Conservation (phyloP, 2,888 invertebrate genomes). For the Tenthredo mesomela region DNA sequence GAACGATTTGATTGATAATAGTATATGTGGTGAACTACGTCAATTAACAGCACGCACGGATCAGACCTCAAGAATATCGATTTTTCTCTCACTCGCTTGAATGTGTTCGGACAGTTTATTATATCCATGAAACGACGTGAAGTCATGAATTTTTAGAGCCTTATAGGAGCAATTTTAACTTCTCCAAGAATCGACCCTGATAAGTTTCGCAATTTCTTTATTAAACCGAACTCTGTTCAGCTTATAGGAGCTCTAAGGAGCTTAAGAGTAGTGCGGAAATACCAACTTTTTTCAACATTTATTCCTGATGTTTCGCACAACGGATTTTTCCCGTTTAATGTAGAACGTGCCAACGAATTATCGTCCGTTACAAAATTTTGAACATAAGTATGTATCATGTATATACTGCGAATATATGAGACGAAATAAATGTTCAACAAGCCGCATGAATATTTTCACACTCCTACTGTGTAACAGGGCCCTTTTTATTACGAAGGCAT, state of each 20-base stretch:
- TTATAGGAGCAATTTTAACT: not conserved
- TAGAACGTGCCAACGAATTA: not conserved
- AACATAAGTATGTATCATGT: not conserved
- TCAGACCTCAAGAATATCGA: constrained; percentile 6
- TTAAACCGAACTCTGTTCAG: not conserved
- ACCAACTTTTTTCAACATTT: not conserved
- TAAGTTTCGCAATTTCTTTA: not conserved
- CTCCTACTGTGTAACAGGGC: not conserved
- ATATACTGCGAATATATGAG: not conserved
- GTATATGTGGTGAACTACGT: not conserved
- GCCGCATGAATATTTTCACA: not conserved
- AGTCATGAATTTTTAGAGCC: not conserved
- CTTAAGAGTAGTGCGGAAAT: not conserved
- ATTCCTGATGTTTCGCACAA: no score
- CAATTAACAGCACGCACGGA: constrained; percentile 6
- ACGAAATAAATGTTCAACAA: not conserved
- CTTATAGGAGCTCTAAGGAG: not conserved
- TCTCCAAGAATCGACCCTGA: not conserved
- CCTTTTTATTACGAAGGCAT: not conserved
- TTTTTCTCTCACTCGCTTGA: not conserved
- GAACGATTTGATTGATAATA: constrained; percentile 9
- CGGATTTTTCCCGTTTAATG: no score
- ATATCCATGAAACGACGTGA: not conserved
- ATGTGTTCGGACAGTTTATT: not conserved
- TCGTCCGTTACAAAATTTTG: not conserved